Evolutionary conservation across 2,888 invertebrate genomes (phyloP).

Genomic region (Resseliella maxima): DNA sequence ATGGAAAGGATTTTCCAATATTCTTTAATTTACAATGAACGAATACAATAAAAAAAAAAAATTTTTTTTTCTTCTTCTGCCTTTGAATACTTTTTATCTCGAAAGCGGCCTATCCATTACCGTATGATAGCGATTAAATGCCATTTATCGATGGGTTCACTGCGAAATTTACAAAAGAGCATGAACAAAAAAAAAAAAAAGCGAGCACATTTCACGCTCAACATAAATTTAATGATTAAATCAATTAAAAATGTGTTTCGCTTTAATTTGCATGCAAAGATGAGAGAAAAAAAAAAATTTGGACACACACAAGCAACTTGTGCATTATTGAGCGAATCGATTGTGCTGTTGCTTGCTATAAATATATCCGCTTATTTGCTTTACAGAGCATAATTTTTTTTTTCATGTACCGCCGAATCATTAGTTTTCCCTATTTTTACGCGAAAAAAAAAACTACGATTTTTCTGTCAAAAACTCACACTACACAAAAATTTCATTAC

Average conservation of each 20-base stretch:
- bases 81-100: not conserved
- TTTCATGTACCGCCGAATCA: not conserved
- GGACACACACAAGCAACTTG: not conserved
- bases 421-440: not conserved
- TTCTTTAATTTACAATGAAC: slow-evolving; percentile 1
- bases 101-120: slow-evolving; percentile 4
- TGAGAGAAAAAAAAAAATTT: too few species aligned
- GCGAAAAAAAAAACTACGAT: not conserved
- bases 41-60: not conserved
- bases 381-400: not conserved
- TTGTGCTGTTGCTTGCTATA: not conserved
- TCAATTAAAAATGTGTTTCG: slow-evolving; percentile 54
- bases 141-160: not conserved
- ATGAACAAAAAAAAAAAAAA: not conserved
- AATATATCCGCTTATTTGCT: slow-evolving; percentile 47
- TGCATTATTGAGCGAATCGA: slow-evolving; percentile 28
- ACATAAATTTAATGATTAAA: slow-evolving; percentile 49
- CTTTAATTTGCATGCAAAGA: not conserved
- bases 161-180: not conserved
- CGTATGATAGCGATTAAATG: not conserved
- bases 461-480: not conserved
- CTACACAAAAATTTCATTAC: slow-evolving; percentile 3
- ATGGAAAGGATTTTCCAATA: slow-evolving; percentile 34
- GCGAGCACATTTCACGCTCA: slow-evolving; percentile 31
- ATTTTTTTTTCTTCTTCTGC: not conserved